Conservation (phyloP, 2,888 invertebrate genomes). For the Entomobrya proxima region DNA sequence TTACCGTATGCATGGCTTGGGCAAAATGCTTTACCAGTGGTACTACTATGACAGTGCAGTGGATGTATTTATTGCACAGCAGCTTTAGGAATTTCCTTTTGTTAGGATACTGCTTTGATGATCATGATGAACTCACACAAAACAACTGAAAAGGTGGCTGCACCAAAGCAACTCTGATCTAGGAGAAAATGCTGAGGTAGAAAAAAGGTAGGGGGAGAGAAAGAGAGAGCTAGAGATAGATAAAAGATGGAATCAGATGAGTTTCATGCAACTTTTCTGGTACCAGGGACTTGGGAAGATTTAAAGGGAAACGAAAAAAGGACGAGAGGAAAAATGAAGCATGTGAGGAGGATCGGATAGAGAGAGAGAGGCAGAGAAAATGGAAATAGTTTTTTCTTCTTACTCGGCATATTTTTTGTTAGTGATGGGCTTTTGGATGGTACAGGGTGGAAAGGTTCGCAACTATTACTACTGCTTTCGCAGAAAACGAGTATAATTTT, state of each 20-base stretch:
- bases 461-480: too few species aligned
- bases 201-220: not conserved
- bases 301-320: constrained; percentile 12
- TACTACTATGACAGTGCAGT: not conserved
- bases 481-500: too few species aligned
- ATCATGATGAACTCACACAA: constrained; percentile 12
- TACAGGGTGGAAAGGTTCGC: too few species aligned
- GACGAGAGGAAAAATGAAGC: not conserved
- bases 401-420: not conserved
- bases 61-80: not conserved
- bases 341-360: not conserved
- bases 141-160: constrained; percentile 5
- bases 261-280: constrained; percentile 1
- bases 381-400: not conserved
- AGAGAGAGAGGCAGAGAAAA: not conserved
- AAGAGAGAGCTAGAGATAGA: not conserved
- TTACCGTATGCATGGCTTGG: not conserved
- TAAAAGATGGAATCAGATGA: constrained; percentile 9
- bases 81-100: not conserved
- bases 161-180: not conserved
- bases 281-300: not conserved
- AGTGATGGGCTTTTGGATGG: too few species aligned
- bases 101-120: not conserved
- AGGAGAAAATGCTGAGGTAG: not conserved
- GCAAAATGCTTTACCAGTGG: not conserved